Evolutionary conservation across 2,113 vertebrate species (phyloP).

Genomic region (Phasianus colchicus): DNA sequence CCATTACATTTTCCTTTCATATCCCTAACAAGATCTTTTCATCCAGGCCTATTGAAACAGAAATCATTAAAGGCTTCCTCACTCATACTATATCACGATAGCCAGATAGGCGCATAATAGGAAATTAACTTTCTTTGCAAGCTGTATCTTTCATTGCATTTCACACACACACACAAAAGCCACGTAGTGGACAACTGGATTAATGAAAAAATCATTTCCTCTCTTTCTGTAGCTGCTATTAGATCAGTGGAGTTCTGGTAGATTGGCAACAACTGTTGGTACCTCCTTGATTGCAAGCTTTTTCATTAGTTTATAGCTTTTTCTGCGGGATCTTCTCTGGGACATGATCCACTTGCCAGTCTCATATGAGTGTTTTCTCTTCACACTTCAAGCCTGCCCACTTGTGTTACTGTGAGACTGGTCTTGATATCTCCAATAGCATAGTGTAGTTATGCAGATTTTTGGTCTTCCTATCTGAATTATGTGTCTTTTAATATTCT

Average conservation of each 20-base stretch:
- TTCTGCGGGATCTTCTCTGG: not conserved
- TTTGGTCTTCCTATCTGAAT: not conserved
- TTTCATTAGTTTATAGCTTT: not conserved
- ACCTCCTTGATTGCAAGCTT: not conserved
- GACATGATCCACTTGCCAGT: not conserved
- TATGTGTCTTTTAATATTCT: not conserved
- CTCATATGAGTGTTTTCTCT: not conserved
- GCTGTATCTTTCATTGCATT: not conserved
- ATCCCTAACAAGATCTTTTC: not conserved
- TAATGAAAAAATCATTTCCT: not conserved
- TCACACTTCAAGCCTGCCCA: not conserved
- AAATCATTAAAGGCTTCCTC: not conserved
- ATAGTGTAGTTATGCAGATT: not conserved
- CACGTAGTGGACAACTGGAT: not conserved
- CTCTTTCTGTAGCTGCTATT: not conserved
- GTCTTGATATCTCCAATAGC: not conserved
- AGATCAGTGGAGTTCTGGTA: not conserved
- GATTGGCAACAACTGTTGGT: no score
- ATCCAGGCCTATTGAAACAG: not conserved
- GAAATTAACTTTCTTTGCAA: not conserved
- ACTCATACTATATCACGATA: not conserved
- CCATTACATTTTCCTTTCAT: not conserved
- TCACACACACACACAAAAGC: not conserved
- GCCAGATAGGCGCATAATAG: not conserved
- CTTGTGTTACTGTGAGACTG: not conserved